phyloP scores from a whole-genome alignment of 2,113 vertebrate genomes.

The Myotis lucifugus region DNA sequence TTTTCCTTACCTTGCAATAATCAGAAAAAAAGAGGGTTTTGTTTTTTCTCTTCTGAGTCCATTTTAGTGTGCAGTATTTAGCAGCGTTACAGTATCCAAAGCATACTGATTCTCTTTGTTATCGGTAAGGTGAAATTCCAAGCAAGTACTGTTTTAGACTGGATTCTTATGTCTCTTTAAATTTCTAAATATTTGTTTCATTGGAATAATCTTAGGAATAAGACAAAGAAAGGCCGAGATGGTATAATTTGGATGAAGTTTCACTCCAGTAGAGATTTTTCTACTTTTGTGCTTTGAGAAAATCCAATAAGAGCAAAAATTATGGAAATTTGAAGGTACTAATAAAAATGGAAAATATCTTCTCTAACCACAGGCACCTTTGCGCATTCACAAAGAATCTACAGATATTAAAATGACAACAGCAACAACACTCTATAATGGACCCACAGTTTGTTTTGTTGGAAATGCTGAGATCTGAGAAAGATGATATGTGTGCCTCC shows the following conservation, averaged over 20 bases:
- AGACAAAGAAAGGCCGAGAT: constrained; percentile 16
- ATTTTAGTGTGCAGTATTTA: constrained; percentile 64
- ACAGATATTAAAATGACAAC: neutral
- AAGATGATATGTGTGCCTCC: neutral
- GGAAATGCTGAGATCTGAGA: neutral
- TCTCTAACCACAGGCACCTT: neutral
- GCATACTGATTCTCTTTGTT: constrained; percentile 22
- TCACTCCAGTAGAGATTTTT: neutral
- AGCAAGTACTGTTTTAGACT: constrained; percentile 39
- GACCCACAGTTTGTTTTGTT: neutral
- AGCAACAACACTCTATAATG: neutral
- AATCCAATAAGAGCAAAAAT: neutral
- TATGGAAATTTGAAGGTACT: constrained; percentile 12
- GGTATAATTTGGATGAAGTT: neutral
- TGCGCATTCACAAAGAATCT: neutral
- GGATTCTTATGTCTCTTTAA: neutral
- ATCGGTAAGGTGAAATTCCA: constrained; percentile 40
- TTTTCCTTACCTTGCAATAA: constrained; percentile 9
- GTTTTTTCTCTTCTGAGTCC: constrained; percentile 48
- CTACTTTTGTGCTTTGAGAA: constrained; percentile 1
- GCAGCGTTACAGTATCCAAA: constrained; percentile 50
- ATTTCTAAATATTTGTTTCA: constrained; percentile 18
- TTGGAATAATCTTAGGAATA: constrained; percentile 20
- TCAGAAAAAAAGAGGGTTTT: constrained; percentile 56
- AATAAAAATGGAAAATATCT: constrained; percentile 23